These are phyloP conservation scores for Agrotis puta DNA, from an alignment of 2,888 invertebrate genomes.

Conservation along the genomic window DNA sequence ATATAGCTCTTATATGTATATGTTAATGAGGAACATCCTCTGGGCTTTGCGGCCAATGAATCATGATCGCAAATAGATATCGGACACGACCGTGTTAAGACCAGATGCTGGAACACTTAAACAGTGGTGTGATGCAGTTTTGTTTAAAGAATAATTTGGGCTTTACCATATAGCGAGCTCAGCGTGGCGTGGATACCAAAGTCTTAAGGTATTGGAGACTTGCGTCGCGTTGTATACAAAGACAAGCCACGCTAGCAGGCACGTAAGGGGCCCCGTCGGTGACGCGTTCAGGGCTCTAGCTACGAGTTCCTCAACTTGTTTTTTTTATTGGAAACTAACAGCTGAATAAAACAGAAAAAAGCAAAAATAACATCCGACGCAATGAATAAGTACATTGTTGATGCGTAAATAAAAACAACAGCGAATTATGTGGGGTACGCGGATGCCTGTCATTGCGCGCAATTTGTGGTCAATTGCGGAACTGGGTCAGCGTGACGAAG, in stretches of 20 bases:
- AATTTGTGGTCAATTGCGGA: slow-evolving; percentile 57
- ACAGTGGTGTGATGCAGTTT: slow-evolving; percentile 5
- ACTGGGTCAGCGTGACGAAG: slow-evolving; percentile 41
- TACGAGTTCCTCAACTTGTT: too few relatives aligned
- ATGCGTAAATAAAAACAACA: slow-evolving; percentile 36
- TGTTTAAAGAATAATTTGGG: not conserved
- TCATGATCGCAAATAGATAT: slow-evolving; percentile 68
- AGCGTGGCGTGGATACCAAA: too few relatives aligned
- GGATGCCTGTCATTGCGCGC: slow-evolving; percentile 52
- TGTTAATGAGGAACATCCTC: slow-evolving; percentile 74
- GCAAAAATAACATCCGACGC: not conserved
- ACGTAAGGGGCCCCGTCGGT: too few relatives aligned
- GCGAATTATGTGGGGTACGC: slow-evolving; percentile 27
- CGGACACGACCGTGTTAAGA: slow-evolving; percentile 20
- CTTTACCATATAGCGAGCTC: too few relatives aligned
- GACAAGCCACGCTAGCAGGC: too few relatives aligned
- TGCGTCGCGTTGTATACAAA: too few relatives aligned
- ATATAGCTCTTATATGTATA: slow-evolving; percentile 50
- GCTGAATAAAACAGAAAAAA: too few relatives aligned
- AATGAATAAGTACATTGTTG: slow-evolving; percentile 9
- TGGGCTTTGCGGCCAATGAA: slow-evolving; percentile 64
- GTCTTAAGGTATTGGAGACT: too few relatives aligned
- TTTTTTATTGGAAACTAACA: too few relatives aligned
- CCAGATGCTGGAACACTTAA: slow-evolving; percentile 32
- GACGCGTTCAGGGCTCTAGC: too few relatives aligned